Evolutionary conservation across 2,888 invertebrate genomes (phyloP).

Genomic region (Ochropacha duplaris): DNA sequence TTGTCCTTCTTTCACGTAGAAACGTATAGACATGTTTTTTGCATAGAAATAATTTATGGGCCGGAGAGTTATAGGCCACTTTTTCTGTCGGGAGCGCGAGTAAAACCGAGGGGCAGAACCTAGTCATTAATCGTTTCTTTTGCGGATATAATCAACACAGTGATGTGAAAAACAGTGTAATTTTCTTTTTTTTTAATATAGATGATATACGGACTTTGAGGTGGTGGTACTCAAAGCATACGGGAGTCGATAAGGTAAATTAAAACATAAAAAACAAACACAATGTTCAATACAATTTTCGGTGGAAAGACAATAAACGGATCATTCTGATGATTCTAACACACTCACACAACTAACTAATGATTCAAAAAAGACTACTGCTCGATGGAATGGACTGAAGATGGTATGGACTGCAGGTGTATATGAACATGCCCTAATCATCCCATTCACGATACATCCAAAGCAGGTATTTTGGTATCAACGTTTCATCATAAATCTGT

Average conservation of each 20-base stretch:
- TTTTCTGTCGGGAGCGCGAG: no score
- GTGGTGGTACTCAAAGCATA: no score
- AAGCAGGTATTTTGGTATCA: constrained; percentile 30
- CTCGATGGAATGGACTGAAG: constrained; percentile 47
- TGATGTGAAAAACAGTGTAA: no score
- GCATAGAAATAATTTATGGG: no score
- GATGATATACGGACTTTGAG: no score
- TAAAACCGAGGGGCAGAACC: no score
- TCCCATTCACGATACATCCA: constrained; percentile 38
- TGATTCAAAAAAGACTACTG: constrained; percentile 72
- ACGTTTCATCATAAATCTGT: constrained; percentile 19
- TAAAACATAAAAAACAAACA: constrained; percentile 2
- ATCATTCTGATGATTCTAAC: constrained; percentile 54
- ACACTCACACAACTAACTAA: constrained; percentile 67
- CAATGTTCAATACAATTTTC: constrained; percentile 6
- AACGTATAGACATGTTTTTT: no score
- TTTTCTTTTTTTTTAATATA: no score
- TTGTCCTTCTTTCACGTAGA: no score
- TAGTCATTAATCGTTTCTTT: no score
- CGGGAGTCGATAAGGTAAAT: not conserved
- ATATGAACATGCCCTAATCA: constrained; percentile 55
- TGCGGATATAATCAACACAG: no score
- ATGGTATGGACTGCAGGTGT: constrained; percentile 36
- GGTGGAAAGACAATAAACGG: constrained; percentile 67
- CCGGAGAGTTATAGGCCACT: no score